Conservation (phyloP, 2,113 vertebrate species). For the Pygoscelis adeliae region DNA sequence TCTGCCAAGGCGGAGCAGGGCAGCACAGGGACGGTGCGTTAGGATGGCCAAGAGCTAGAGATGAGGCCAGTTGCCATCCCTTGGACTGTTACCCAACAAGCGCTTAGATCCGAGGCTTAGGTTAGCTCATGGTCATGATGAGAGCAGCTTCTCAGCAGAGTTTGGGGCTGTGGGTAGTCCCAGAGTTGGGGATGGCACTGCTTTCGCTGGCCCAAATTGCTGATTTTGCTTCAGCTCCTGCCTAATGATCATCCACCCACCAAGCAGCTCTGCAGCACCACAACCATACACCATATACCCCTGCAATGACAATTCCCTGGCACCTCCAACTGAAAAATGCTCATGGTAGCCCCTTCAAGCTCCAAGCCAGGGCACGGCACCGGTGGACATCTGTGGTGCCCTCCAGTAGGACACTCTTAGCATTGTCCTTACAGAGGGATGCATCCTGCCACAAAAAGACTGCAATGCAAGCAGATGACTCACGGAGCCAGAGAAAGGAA, state of each 20-base stretch:
- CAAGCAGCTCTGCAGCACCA: neutral
- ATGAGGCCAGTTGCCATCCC: neutral
- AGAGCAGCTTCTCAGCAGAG: neutral
- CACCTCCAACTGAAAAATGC: neutral
- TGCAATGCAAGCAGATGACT: slow-evolving; percentile 43
- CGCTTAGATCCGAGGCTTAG: neutral
- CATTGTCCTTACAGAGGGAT: neutral
- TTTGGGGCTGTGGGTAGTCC: neutral
- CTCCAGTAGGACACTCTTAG: neutral
- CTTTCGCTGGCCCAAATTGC: neutral
- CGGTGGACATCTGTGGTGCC: neutral
- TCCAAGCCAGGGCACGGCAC: neutral
- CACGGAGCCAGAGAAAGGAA: neutral
- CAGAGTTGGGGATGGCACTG: neutral
- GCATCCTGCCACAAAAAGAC: neutral
- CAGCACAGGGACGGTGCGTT: rapidly evolving
- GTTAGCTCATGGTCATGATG: rapidly evolving
- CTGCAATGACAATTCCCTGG: neutral
- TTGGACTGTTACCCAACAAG: neutral
- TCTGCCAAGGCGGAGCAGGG: neutral
- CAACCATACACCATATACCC: neutral
- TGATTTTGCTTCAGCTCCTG: neutral
- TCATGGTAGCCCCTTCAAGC: neutral
- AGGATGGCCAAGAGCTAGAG: neutral
- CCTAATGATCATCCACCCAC: too few relatives aligned